Evolutionary conservation across 1,140 invertebrate genomes (phyloP), one percentile per base, ranked within the genome.

Genomic region (Lethocerus indicus): DNA sequence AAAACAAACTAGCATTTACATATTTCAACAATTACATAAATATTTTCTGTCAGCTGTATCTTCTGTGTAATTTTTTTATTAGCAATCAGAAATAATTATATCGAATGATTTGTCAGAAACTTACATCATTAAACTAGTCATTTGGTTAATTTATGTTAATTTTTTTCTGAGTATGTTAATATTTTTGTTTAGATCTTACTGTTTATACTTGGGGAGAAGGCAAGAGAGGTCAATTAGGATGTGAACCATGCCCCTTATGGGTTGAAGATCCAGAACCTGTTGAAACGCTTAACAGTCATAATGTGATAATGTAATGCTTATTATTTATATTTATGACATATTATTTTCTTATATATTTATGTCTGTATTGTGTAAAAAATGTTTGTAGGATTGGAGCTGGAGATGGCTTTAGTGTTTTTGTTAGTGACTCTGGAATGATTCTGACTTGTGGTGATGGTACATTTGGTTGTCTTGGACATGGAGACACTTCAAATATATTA

Each of bases 121-220:
- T n/a, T n/a, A n/a, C n/a, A n/a, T n/a, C n/a, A n/a, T n/a, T n/a
- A n/a, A n/a, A n/a, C n/a, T n/a, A n/a, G n/a, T n/a, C n/a, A n/a
- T n/a, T n/a, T n/a, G n/a, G n/a, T n/a, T n/a, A n/a, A n/a, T n/a
- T n/a, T n/a, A n/a, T n/a, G n/a, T n/a, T n/a, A n/a, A n/a, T n/a
- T n/a, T n/a, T n/a, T n/a, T n/a, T n/a, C n/a, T n/a, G n/a, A n/a
- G n/a, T n/a, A n/a, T n/a, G n/a, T n/a, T n/a, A n/a, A n/a, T 14
- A 12, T 47, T 20, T 36, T 47, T 47, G 58, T 54, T 1, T 42
- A 57, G 78, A 84, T 59, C 67, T 70, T 27, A 63, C 72, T 13
- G 78, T 83, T 14, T 85, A 73, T 59, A 71, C 74, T 3, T 86
- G 81, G 82, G 83, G 83, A 25, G 71, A 76, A 59, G 77, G 78